Evolutionary conservation across 1,140 invertebrate species (phyloP).

Genomic region (Ceratina australensis): DNA sequence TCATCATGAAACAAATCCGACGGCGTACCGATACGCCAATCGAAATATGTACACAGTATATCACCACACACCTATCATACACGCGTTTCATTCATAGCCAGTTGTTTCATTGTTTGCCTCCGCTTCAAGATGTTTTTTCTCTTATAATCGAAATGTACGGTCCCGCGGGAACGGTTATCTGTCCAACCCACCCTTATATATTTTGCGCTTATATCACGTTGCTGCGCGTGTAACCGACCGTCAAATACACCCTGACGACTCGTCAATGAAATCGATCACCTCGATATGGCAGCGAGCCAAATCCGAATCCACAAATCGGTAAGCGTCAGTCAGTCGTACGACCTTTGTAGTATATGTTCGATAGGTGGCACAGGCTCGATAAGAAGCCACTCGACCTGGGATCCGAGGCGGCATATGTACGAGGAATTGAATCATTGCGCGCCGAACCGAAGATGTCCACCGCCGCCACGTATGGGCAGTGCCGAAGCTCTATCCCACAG

Average conservation of each 20-base stretch:
- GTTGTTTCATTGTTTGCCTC: conserved; percentile 66
- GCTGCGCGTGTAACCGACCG: conserved; percentile 65
- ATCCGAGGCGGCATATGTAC: conserved; percentile 91
- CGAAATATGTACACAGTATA: conserved; percentile 17
- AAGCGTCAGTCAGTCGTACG: conserved; percentile 75
- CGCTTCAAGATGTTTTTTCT: conserved; percentile 57
- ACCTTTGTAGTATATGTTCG: conserved; percentile 78
- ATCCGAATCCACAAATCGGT: conserved; percentile 66
- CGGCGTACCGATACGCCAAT: not conserved
- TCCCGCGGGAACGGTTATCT: conserved; percentile 46
- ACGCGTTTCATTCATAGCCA: conserved; percentile 48
- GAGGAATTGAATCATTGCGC: conserved; percentile 87
- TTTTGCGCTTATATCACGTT: conserved; percentile 65
- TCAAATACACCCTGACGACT: conserved; percentile 15
- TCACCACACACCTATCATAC: conserved; percentile 33
- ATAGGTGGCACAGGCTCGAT: conserved; percentile 79
- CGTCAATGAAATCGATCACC: conserved; percentile 34
- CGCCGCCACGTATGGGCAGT: conserved; percentile 79
- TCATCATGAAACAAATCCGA: conserved; percentile 5
- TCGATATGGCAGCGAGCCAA: conserved; percentile 42
- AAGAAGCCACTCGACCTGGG: conserved; percentile 90
- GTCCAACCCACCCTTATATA: conserved; percentile 48
- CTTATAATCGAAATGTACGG: conserved; percentile 46
- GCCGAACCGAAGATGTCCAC: conserved; percentile 80
- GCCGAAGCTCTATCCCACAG: conserved; percentile 74